These are phyloP conservation scores for Drosophila ohnishii DNA, from an alignment of 1,140 invertebrate species.

Conservation along the genomic window DNA sequence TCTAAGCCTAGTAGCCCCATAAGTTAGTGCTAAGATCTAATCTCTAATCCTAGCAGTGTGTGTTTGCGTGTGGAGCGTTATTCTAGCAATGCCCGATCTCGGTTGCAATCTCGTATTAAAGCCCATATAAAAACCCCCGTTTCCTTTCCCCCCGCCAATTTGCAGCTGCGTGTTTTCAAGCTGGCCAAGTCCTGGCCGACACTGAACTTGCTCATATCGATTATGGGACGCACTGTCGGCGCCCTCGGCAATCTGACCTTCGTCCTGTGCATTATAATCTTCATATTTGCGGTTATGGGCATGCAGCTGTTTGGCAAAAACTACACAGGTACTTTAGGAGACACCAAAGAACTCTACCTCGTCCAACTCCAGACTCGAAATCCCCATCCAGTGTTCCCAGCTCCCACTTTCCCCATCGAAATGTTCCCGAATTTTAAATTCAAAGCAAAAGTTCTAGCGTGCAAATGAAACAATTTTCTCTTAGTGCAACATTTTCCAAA, in stretches of 20 bases:
- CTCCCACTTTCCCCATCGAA: background rate
- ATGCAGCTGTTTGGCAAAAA: constrained; percentile 98
- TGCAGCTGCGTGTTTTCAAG: constrained; percentile 99
- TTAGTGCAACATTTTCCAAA: constrained; percentile 41
- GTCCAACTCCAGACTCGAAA: background rate
- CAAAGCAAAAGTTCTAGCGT: constrained; percentile 67
- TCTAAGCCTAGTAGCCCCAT: constrained; percentile 10
- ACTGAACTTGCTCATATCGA: constrained; percentile 98
- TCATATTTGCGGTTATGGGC: constrained; percentile 99
- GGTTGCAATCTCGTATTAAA: background rate
- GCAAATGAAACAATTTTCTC: constrained; percentile 66
- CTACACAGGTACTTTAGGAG: constrained; percentile 88
- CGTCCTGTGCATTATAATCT: constrained; percentile 98
- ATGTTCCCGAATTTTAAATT: constrained; percentile 24
- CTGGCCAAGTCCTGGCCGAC: constrained; percentile 99
- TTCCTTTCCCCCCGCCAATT: constrained; percentile 66
- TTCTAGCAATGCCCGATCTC: background rate
- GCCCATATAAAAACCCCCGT: constrained; percentile 6
- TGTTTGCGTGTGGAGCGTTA: background rate
- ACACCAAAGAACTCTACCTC: background rate
- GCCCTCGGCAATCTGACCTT: constrained; percentile 99
- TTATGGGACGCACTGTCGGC: constrained; percentile 98
- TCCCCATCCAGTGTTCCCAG: background rate
- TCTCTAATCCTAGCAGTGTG: constrained; percentile 17
- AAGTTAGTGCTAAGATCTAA: constrained; percentile 35